Base-by-base conservation (phyloP, 2,888 invertebrate genomes). In the Drosophila atripex region DNA sequence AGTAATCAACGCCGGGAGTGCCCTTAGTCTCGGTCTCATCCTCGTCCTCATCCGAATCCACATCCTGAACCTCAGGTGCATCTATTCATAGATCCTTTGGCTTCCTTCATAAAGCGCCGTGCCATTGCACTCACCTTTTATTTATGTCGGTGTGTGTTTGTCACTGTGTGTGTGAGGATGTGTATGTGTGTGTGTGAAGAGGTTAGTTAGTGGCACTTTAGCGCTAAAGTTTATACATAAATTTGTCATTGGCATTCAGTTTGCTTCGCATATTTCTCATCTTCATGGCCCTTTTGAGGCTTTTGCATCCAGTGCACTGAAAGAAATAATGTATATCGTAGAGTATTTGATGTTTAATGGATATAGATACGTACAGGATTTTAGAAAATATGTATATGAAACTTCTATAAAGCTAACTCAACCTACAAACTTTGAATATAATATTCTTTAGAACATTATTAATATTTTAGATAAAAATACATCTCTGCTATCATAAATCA, bases 181-280 rank as follows among this genome's bases (percentile, higher is more conserved):
- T 59, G 59, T 55, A 30, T 73, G 45, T 47, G 47, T 56, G 61
- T 53, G 35, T 73, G 41, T 82, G 69, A 74, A 71, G 79, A 68
- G 76, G 86, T 82, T 82, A 87, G 82, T 82, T 82, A 82, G 82
- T 82, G 82, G 82, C 82, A 82, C 82, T 82, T 87, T 87, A 87
- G 86, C 78, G 71, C 82, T 82, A 86, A 87, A 88, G 83, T 86
- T 83, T 86, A 77, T 77, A 77, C 88, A 88, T 88, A 85, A 85
- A 85, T 85, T 88, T 85, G 87, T 84, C 88, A 85, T 85, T 85
- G 85, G 85, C 84, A 85, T 85, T 86, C 86, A 83, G 75, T 61
- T 54, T 71, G 59, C 39, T 14, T 38, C 12, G 18, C 51, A 53
- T 45, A 30, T 41, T 32, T 14, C 53, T 14, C 50, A 52, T 41